Evolutionary conservation across 2,797 vertebrate genomes (phyloP), one percentile per base, ranked within the genome.

Genomic region (Apogon hyalosoma): DNA sequence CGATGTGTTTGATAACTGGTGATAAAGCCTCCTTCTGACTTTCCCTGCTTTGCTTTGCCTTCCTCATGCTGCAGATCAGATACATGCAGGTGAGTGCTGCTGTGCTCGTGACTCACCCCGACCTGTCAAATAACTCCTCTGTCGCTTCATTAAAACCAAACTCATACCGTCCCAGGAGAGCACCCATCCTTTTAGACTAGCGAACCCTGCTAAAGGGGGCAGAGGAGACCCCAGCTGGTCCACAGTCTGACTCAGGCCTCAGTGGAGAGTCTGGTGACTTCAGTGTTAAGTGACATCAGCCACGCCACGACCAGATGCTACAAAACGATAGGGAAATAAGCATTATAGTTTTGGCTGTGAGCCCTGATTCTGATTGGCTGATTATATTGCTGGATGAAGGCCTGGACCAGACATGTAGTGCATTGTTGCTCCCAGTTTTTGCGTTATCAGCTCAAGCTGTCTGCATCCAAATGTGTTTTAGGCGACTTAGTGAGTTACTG

Each of bases 81-180:
- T 98, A 98, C 77, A 96, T 99, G 97, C 98, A 98, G 97, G 98
- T 98, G 90, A 96, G 96, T 91, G 69, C 48, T 16, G 66, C 74
- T 83, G 65, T 77, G 73, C 42, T 80, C 60, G 24, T 85, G 86
- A 84, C 73, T 83, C 82, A 67, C 65, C 72, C 56, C 65, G 63
- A 53, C 51, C 54, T 69, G 62, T 82, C 78, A 79, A 53, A 69
- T 50, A 46, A 64, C 74, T 68, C 66, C 45, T 50, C 63, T 51
- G 53, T 82, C 70, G 36, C 73, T 49, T 51, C 60, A 82, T 86
- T 73, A 73, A 53, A 70, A 82, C 72, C 60, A 45, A 67, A 80
- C 62, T 40, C 38, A 28, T 49, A 28, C 16, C 47, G 21, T 83
- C 79, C 85, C 73, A n/a, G 18, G 59, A 79, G 77, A 66, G 51